Evolutionary conservation across 1,140 invertebrate species (phyloP).

Genomic region (Phymorhynchus buccinoides): DNA sequence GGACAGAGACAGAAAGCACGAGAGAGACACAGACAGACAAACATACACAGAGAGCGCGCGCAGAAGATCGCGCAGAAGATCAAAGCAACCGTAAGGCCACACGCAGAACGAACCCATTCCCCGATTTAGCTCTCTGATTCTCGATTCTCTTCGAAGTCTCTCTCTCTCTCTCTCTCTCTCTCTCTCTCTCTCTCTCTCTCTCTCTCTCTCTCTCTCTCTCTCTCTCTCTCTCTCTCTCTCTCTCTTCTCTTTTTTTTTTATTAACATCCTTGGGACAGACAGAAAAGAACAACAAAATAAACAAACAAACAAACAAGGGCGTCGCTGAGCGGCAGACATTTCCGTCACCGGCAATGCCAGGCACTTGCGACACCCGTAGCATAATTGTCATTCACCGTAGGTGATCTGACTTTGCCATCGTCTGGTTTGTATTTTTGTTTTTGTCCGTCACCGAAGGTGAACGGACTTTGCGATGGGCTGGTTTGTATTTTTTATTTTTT

Average conservation of each 20-base stretch:
- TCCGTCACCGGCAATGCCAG: neutral
- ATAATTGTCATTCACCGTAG: neutral
- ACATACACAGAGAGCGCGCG: neutral
- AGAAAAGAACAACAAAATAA: too few species aligned
- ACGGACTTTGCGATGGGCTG: too few species aligned
- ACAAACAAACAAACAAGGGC: too few species aligned
- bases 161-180: constrained; percentile 24
- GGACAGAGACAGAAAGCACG: too few species aligned
- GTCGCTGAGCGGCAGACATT: neutral
- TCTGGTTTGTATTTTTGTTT: too few species aligned
- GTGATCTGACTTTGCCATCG: too few species aligned
- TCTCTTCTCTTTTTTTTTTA: constrained; percentile 16
- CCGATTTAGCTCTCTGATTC: neutral
- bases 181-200: constrained; percentile 10
- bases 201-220: constrained; percentile 2
- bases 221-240: constrained; percentile 29
- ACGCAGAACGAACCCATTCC: neutral
- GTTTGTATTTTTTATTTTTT: too few species aligned
- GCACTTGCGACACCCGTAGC: neutral
- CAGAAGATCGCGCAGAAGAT: neutral
- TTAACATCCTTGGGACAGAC: neutral
- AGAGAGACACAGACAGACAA: too few species aligned
- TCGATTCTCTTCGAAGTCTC: neutral
- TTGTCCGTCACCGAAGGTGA: too few species aligned
- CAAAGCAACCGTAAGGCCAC: neutral